These are phyloP conservation scores for Troides aeacus DNA, from an alignment of 2,888 invertebrate genomes.

Conservation along the genomic window DNA sequence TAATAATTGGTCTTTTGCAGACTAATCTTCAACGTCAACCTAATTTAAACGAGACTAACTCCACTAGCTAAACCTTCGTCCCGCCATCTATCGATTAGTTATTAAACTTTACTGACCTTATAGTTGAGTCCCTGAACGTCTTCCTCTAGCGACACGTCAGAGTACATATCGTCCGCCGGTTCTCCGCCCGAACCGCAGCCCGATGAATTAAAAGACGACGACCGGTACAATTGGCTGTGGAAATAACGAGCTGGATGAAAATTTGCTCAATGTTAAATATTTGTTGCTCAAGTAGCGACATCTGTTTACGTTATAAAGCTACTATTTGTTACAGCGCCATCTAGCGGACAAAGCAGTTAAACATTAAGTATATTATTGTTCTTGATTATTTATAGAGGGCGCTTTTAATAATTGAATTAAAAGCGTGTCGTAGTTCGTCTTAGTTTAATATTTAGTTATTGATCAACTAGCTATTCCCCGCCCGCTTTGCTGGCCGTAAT, in stretches of 20 bases:
- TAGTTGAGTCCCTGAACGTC: constrained; percentile 96
- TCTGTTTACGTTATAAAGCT: constrained; percentile 35
- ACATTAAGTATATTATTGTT: not conserved
- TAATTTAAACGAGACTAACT: not conserved
- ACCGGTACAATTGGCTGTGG: constrained; percentile 93
- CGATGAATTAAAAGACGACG: constrained; percentile 95
- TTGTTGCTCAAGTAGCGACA: constrained; percentile 40
- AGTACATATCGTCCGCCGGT: constrained; percentile 96
- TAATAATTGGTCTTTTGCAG: not conserved
- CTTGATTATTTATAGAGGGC: not conserved
- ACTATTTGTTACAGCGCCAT: constrained; percentile 41
- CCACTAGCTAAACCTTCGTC: not conserved
- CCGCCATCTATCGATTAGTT: constrained; percentile 21
- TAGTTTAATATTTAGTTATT: no score
- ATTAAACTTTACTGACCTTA: constrained; percentile 82
- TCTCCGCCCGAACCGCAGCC: constrained; percentile 95
- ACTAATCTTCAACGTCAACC: not conserved
- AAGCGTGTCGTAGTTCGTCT: not conserved
- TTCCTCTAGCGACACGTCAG: constrained; percentile 94
- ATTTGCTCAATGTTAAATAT: constrained; percentile 25
- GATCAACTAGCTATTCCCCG: no score
- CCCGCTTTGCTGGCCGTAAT: no score
- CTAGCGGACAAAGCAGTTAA: constrained; percentile 34
- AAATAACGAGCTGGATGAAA: constrained; percentile 40
- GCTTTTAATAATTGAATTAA: not conserved